Evolutionary conservation across 2,113 vertebrate genomes (phyloP).

Genomic region (Aegotheles bennettii): DNA sequence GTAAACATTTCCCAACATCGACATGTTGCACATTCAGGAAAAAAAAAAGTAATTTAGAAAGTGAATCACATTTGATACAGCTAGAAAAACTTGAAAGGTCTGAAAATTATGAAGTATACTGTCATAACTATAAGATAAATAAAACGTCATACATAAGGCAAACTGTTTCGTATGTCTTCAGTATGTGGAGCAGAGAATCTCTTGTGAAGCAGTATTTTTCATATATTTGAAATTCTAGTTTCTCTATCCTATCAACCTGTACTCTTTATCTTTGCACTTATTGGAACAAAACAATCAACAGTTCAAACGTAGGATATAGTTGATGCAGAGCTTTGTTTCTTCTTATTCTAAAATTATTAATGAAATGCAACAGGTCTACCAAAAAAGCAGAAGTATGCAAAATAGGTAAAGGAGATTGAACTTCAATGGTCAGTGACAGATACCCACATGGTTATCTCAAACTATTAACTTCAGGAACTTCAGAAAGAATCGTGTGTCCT

Average conservation of each 20-base stretch:
- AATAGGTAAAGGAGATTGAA: background rate
- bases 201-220: background rate
- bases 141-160: background rate
- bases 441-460: background rate
- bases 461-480: background rate
- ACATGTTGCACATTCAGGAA: background rate
- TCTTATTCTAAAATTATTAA: background rate
- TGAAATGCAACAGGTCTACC: background rate
- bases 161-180: background rate
- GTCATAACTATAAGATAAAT: background rate
- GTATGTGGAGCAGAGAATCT: background rate
- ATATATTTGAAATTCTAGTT: background rate
- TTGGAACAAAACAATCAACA: background rate
- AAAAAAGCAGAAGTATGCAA: background rate
- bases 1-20: background rate
- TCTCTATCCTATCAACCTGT: background rate
- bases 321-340: background rate
- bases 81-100: background rate
- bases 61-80: background rate
- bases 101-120: background rate
- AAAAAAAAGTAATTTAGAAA: background rate
- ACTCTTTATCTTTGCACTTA: background rate
- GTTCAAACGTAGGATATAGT: accelerated
- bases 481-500: background rate
- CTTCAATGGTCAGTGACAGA: background rate